Percentiles rank a stretch among this genome's conserved stretches.
These are phyloP conservation scores for Onychorhynchus coronatus DNA, from an alignment of 2,113 vertebrate species.

Conservation along the genomic window DNA sequence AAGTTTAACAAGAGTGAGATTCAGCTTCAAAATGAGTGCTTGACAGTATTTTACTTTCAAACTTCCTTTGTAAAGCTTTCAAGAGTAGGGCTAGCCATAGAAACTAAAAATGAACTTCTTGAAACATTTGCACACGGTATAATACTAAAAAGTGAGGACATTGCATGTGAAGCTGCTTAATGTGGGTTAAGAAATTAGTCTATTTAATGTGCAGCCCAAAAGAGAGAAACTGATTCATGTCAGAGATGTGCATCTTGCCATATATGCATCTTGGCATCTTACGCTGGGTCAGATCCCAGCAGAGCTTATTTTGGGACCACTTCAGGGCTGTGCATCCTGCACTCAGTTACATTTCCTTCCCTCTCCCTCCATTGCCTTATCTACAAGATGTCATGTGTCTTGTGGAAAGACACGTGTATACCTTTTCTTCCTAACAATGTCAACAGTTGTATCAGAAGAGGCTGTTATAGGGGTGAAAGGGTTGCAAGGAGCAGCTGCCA, in stretches of 20 bases:
- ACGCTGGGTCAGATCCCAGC: no score
- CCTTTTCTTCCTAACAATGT: not conserved
- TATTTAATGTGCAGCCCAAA: not conserved
- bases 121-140: not conserved
- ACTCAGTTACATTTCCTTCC: accelerated
- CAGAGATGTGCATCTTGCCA: not conserved
- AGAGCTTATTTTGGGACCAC: not conserved
- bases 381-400: accelerated
- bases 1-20: not conserved
- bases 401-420: not conserved
- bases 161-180: not conserved
- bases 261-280: no score
- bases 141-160: not conserved
- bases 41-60: not conserved
- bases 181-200: not conserved
- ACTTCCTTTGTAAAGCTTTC: not conserved
- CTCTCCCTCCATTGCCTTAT: accelerated
- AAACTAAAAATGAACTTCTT: not conserved
- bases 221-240: not conserved
- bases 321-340: not conserved
- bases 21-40: not conserved
- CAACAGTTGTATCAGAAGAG: not conserved
- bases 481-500: not conserved
- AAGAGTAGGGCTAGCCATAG: not conserved
- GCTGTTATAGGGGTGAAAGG: not conserved